Evolutionary conservation across 2,797 vertebrate genomes (phyloP).

Genomic region (Tauraco hartlaubi): DNA sequence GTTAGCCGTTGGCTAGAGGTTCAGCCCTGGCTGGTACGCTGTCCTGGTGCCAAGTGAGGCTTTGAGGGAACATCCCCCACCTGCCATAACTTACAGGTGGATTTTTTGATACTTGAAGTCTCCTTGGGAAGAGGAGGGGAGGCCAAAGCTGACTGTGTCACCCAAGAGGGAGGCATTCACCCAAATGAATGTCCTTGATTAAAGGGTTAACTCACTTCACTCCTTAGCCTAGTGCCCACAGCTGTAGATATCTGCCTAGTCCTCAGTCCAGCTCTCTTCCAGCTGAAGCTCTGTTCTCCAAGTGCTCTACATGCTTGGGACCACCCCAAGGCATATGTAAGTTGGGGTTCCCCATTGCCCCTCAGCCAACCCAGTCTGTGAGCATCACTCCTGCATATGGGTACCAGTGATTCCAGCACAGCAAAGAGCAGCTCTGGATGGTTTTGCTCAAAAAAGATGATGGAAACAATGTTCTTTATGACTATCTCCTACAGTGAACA

Average conservation of each 20-base stretch:
- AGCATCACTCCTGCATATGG: not conserved
- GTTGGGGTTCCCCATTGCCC: not conserved
- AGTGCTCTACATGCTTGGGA: not conserved
- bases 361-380: not conserved
- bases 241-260: not conserved
- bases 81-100: not conserved
- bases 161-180: not conserved
- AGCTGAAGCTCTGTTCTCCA: not conserved
- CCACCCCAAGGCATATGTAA: not conserved
- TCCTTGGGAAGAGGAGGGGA: not conserved
- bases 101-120: not conserved
- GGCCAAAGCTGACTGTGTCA: not conserved
- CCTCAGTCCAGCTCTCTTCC: not conserved
- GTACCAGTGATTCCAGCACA: not conserved
- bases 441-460: not conserved
- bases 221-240: not conserved
- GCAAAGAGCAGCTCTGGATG: not conserved
- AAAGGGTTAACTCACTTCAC: not conserved
- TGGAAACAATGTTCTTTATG: not conserved
- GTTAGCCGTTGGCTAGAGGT: not conserved
- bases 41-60: not conserved
- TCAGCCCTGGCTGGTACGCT: not conserved
- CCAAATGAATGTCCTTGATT: not conserved
- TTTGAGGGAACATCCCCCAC: not conserved
- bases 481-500: not conserved